Percentiles rank a stretch among this genome's conserved stretches.
Evolutionary conservation across 2,888 invertebrate species (phyloP).

Genomic region (Meiosimyza decipiens): DNA sequence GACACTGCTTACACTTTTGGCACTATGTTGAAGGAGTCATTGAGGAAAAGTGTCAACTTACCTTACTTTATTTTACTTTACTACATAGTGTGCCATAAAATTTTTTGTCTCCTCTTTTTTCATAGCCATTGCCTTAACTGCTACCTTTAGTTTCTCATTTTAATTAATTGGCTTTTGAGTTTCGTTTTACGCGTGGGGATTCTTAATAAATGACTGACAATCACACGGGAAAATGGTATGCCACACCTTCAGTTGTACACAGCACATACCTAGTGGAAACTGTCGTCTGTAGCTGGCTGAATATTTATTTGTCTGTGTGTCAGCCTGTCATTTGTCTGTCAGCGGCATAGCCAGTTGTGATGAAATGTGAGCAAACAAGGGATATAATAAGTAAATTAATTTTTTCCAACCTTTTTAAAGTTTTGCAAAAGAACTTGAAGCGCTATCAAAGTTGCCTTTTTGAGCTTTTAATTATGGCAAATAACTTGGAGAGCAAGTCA

Average conservation of each 20-base stretch:
- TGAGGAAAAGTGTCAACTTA: neutral
- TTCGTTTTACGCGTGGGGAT: constrained; percentile 31
- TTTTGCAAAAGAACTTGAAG: too few species aligned
- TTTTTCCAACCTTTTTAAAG: too few species aligned
- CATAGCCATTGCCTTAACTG: neutral
- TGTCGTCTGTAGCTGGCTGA: neutral
- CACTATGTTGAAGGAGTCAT: neutral
- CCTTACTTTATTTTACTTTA: too few species aligned
- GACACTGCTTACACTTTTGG: too few species aligned
- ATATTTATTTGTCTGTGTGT: neutral
- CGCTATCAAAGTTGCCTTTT: too few species aligned
- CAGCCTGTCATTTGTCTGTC: neutral
- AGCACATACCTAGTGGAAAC: neutral
- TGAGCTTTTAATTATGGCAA: too few species aligned
- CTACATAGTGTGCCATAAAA: neutral
- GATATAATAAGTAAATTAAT: too few species aligned
- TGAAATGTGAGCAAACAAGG: too few species aligned
- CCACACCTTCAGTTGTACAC: neutral
- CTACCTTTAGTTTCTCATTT: constrained; percentile 36
- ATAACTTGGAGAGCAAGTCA: too few species aligned
- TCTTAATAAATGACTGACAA: constrained; percentile 11
- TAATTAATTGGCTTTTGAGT: constrained; percentile 39
- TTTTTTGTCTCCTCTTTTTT: neutral
- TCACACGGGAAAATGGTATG: neutral
- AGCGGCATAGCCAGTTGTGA: too few species aligned